Evolutionary conservation across 2,888 invertebrate genomes (phyloP), one percentile per base, ranked within the genome.

Genomic region (Branchellion lobata): DNA sequence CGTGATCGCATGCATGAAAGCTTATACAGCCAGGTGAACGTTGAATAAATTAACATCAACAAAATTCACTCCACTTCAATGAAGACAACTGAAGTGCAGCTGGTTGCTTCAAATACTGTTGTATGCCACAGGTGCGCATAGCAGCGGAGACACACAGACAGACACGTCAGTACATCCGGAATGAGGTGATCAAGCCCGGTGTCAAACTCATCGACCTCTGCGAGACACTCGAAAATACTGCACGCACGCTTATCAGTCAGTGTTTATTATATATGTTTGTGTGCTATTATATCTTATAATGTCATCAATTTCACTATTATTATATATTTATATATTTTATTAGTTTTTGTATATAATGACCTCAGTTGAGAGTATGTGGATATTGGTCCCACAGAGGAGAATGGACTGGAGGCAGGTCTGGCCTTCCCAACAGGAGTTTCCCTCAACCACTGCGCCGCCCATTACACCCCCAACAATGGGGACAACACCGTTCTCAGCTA

Each of bases 391-490:
- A 3, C 73, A 61, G 80, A 61, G 21, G 99, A 99, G 88, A 93
- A 96, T 85, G 97, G 96, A 0, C 89, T 99, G 8, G 93, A 96
- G 84, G 95, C 98, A 0, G 99, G 90, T 24, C 84, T 90, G 74
- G 90, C 90, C 1, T 99, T 99, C 88, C 99, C 99, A 0, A 98
- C 97, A 0, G 98, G 98, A 0, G 97, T 97, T 87, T 97, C 96
- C n/a, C 90, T 97, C 51, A 99, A 99, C 89, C 94, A 99, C 87
- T 98, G 97, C 87, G 99, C 99, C 79, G 99, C 99, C 76, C 99
- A 99, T 89, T 99, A 99, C 86, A 99, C 99, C 21, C 99, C 99
- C 2, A 99, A 99, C 88, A 95, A 96, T 78, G 99, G 96, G 18
- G 99, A 99, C 88, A 90, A 92, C 14, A 99, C 98, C 0, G 95